Conservation (phyloP, 2,888 invertebrate species). For the Drepana falcataria region DNA sequence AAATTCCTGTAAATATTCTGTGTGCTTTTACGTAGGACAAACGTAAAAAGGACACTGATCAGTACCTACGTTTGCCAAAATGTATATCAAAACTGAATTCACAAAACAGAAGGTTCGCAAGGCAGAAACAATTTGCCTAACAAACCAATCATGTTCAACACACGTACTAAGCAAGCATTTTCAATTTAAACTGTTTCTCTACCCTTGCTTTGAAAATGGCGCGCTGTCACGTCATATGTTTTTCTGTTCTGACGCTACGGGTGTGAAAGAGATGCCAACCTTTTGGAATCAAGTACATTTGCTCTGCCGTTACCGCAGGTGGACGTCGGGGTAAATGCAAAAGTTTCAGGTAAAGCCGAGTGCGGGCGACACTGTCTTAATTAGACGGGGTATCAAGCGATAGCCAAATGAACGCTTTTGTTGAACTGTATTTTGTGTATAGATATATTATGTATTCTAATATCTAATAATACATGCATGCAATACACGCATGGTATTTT, state of each 20-base stretch:
- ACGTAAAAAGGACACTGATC: no score
- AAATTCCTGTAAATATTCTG: no score
- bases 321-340: constrained; percentile 27
- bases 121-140: constrained; percentile 29
- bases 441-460: no score
- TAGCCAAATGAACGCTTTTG: constrained; percentile 31
- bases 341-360: constrained; percentile 31
- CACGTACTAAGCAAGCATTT: constrained; percentile 22
- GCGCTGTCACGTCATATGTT: neutral
- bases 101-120: neutral
- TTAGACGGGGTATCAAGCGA: constrained; percentile 26
- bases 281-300: constrained; percentile 25
- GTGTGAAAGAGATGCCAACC: constrained; percentile 7
- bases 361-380: constrained; percentile 35
- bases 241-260: neutral
- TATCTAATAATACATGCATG: no score
- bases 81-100: no score
- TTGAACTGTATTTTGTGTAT: constrained; percentile 11
- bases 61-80: no score
- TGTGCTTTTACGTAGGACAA: no score
- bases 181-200: constrained; percentile 25
- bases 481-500: no score
- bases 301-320: constrained; percentile 13
- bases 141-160: constrained; percentile 34
- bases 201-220: neutral